These are phyloP conservation scores for Antheraea yamamai DNA, from an alignment of 2,888 invertebrate species.

Conservation along the genomic window DNA sequence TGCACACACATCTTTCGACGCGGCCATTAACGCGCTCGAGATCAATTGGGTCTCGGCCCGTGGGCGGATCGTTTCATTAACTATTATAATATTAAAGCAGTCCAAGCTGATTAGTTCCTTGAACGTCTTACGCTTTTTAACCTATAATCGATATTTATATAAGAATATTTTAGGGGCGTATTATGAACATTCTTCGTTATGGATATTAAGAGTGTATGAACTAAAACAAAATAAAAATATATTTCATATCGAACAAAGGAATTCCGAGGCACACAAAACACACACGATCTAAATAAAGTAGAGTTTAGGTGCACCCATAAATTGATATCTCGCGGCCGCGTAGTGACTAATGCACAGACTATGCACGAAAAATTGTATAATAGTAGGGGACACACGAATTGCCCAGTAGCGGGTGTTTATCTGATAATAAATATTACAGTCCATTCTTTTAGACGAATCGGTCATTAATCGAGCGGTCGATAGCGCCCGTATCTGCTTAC, in stretches of 20 bases:
- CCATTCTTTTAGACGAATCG: slow-evolving; percentile 80
- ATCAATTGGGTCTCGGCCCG: slow-evolving; percentile 70
- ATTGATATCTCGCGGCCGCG: slow-evolving; percentile 65
- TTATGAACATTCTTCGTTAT: slow-evolving; percentile 30
- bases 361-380: slow-evolving; percentile 67
- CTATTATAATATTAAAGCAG: slow-evolving; percentile 75
- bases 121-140: slow-evolving; percentile 55
- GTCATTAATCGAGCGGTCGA: slow-evolving; percentile 80
- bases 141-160: slow-evolving; percentile 53
- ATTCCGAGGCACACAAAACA: slow-evolving; percentile 62
- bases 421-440: slow-evolving; percentile 81
- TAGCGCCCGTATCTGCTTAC: slow-evolving; percentile 78
- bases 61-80: slow-evolving; percentile 79
- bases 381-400: slow-evolving; percentile 76
- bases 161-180: slow-evolving; percentile 43
- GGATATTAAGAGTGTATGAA: slow-evolving; percentile 19
- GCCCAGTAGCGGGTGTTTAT: slow-evolving; percentile 78
- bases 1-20: slow-evolving; percentile 67
- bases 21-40: slow-evolving; percentile 69
- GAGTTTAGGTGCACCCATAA: slow-evolving; percentile 56
- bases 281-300: slow-evolving; percentile 59
- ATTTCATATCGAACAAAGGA: slow-evolving; percentile 37
- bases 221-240: slow-evolving; percentile 39
- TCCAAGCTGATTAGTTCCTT: slow-evolving; percentile 72
- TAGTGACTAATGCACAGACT: slow-evolving; percentile 76